A percentile compares a stretch with the other conserved stretches of the same genome.
phyloP scores from a whole-genome alignment of 2,888 invertebrate species.

The Pammene fasciana region DNA sequence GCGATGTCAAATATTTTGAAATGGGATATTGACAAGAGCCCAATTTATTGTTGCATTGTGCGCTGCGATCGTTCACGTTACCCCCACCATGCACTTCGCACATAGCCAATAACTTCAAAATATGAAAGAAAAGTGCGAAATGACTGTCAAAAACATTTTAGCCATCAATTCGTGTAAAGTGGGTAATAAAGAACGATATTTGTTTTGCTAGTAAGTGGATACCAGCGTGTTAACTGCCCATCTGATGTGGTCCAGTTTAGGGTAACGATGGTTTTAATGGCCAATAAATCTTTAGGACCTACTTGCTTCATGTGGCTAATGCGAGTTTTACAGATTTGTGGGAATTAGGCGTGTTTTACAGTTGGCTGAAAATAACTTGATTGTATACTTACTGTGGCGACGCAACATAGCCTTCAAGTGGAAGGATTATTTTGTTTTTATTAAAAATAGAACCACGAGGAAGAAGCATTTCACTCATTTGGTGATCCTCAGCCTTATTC shows the following conservation, averaged over 20 bases:
- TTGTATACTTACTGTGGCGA: background rate
- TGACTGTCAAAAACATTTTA: background rate
- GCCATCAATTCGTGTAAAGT: constrained; percentile 13
- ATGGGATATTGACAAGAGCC: too few species aligned
- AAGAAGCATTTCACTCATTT: too few species aligned
- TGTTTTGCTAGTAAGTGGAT: constrained; percentile 25
- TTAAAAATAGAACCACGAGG: too few species aligned
- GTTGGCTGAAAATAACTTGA: background rate
- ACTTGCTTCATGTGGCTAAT: constrained; percentile 12
- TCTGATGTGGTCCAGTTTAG: constrained; percentile 33
- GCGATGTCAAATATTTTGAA: too few species aligned
- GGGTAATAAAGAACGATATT: constrained; percentile 28
- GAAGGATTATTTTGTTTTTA: too few species aligned
- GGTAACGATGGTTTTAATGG: constrained; percentile 30
- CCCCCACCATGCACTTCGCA: too few species aligned
- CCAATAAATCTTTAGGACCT: constrained; percentile 27
- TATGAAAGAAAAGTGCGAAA: too few species aligned
- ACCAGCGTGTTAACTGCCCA: constrained; percentile 18
- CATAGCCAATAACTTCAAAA: too few species aligned
- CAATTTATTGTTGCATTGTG: too few species aligned
- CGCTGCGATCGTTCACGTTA: too few species aligned
- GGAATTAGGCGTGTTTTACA: background rate
- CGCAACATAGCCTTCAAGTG: too few species aligned
- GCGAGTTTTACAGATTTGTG: constrained; percentile 1
- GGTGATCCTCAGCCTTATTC: too few species aligned